Base-by-base conservation (phyloP, 2,888 invertebrate species). In the Euzetes globulus region DNA sequence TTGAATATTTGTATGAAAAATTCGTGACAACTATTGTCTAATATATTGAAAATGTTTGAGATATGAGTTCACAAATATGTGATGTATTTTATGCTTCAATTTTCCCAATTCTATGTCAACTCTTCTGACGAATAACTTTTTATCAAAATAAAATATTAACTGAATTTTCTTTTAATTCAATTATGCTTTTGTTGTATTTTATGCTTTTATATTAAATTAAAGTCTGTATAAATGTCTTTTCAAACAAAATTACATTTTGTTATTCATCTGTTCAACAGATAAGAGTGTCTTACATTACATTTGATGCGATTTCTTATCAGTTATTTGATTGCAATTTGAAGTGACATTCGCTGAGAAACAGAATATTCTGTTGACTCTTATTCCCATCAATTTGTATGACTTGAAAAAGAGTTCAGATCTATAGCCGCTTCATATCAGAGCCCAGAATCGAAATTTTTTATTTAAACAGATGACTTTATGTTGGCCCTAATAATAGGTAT, bases 291-390 rank as follows among this genome's bases (percentile, higher is more conserved):
- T 33, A 33, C 9, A 33, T 33, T 6, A 9, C 33, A 52, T 52
- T 19, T 52, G 52, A 52, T 52, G 52, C 19, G 52, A n/a, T 19
- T 52, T n/a, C n/a, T n/a, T n/a, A 47, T 52, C n/a, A n/a, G 19
- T 52, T 52, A 52, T 52, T 52, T n/a, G 17, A 47, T 47, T 47
- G 13, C 47, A 6, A 52, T 52, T 19, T 52, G 52, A 52, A 19
- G n/a, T 52, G 52, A 52, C 52, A 52, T 52, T 52, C n/a, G 52
- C 19, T 52, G 6, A n/a, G 52, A 52, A 52, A 52, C 52, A 52
- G 52, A 52, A 52, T 52, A 52, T 52, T 52, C 52, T n/a, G 15
- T 19, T 19, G 52, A 19, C n/a, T 52, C 5, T 19, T 19, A 6
- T 52, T 52, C 2, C 5, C 19, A 52, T 52, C 4, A 6, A 52